Evolutionary conservation across 2,888 invertebrate species (phyloP), one percentile per base, ranked within the genome.

Genomic region (Pardosa pseudoannulata): DNA sequence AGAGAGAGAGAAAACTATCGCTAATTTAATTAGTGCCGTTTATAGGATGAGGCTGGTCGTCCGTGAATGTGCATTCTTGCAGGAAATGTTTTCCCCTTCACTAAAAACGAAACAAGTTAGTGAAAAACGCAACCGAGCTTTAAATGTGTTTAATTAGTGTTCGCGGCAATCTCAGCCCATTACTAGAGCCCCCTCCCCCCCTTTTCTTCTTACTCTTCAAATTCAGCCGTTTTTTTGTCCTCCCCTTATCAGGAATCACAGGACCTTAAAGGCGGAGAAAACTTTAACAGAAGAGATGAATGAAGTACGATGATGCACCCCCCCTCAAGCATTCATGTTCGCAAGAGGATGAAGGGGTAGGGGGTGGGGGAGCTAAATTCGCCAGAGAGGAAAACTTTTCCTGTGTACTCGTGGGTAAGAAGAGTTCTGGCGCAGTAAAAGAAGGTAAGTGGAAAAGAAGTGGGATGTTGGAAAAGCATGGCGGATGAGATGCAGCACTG

Each of bases 91-190:
- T 87, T 87, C 87, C 87, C 87, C 87, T 87, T 87, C 87, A 87
- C 75, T 87, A 87, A 87, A 87, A 87, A 87, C 87, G 87, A 87
- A 87, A 87, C 87, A 87, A 87, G 87, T 87, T 87, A 87, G 87
- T 87, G 87, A 87, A 87, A 87, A 87, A 87, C 87, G 87, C 87
- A 87, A 87, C 87, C 75, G 87, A 87, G 87, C 87, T 87, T 87
- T 87, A 87, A 87, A 87, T 87, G 87, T 87, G 87, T 87, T 87
- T 87, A 87, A 87, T 87, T 87, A 87, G 87, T 87, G 87, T 87
- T 87, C 87, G 87, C 80, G 87, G 87, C 87, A 87, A 87, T 87
- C 87, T 87, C 87, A 80, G 87, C 87, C 87, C 87, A 87, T 87
- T 87, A 87, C 87, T 87, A 76, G 75, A 79, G 75, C 70, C 46